Evolutionary conservation across 2,113 vertebrate species (phyloP).

Genomic region (Gambusia holbrooki): DNA sequence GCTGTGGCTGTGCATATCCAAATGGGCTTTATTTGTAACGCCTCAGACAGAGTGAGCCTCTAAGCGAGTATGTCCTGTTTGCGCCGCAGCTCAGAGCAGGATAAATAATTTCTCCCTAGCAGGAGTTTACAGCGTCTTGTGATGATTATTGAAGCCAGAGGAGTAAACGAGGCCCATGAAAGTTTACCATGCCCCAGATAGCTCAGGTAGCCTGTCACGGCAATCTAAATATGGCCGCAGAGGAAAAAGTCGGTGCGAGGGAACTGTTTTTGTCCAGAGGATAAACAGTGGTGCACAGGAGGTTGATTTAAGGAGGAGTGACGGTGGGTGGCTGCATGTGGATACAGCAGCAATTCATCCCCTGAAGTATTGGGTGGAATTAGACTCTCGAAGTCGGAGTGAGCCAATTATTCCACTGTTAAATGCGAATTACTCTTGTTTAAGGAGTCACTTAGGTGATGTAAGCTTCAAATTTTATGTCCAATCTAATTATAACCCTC

Average conservation of each 20-base stretch:
- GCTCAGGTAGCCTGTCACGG: conserved; percentile 69
- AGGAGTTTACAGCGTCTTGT: conserved; percentile 57
- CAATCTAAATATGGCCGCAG: conserved; percentile 63
- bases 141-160: conserved; percentile 70
- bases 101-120: conserved; percentile 60
- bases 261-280: conserved; percentile 59
- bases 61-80: conserved; percentile 60
- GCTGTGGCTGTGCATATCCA: conserved; percentile 7
- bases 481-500: neutral
- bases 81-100: conserved; percentile 35
- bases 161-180: conserved; percentile 65
- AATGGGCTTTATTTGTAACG: conserved; percentile 34
- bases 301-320: conserved; percentile 50
- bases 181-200: conserved; percentile 73
- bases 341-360: conserved; percentile 15
- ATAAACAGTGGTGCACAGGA: conserved; percentile 64
- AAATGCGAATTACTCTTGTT: neutral
- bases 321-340: conserved; percentile 46
- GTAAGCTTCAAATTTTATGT: neutral
- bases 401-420: neutral
- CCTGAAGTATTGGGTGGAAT: conserved; percentile 4
- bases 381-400: neutral
- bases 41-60: conserved; percentile 12
- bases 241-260: conserved; percentile 40
- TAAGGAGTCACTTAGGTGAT: neutral